Evolutionary conservation across 2,797 vertebrate genomes (phyloP), one percentile per base, ranked within the genome.

Genomic region (Phoxinus dragarum): DNA sequence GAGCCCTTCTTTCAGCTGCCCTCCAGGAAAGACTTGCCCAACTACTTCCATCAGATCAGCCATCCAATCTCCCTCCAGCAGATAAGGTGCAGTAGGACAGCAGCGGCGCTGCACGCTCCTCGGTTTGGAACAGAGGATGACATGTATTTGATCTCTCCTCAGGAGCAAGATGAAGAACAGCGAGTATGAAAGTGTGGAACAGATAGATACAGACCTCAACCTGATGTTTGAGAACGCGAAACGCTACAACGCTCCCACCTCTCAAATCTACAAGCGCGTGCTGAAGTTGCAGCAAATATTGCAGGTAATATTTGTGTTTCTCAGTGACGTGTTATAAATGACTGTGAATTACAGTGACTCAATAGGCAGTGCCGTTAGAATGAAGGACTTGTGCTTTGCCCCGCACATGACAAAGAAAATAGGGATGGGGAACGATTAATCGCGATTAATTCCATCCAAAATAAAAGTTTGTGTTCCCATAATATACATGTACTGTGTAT

Each of bases 181-280:
- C 5, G 98, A 99, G 87, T 99, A 98, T 71, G 98, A 99, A 91
- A 98, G 94, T 36, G 93, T 98, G 83, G 98, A 99, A 93, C 97
- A 98, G 73, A 91, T 99, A 71, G 97, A 99, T 88, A 90, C 95
- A n/a, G 98, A 99, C 91, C 93, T 99, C 89, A 98, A 97, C 86
- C 88, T 97, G 90, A 98, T 99, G 98, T 98, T 99, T 93, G 98
- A 99, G 94, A 99, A 99, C 74, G 97, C 97, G 85, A 99, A 99
- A 86, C 98, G 97, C 78, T 99, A 97, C 92, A 99, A 99, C 34
- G 96, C 98, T 89, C 97, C 98, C 71, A 98, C 97, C 91, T 99
- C 98, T 80, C 96, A 97, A 88, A 97, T 99, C 94, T 99, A 98
- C 92, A 99, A 99, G 77, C 95, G 98, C 7, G 98, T 97, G 2